phyloP scores from a whole-genome alignment of 1,140 invertebrate genomes.

The Bradynema listronoti region DNA sequence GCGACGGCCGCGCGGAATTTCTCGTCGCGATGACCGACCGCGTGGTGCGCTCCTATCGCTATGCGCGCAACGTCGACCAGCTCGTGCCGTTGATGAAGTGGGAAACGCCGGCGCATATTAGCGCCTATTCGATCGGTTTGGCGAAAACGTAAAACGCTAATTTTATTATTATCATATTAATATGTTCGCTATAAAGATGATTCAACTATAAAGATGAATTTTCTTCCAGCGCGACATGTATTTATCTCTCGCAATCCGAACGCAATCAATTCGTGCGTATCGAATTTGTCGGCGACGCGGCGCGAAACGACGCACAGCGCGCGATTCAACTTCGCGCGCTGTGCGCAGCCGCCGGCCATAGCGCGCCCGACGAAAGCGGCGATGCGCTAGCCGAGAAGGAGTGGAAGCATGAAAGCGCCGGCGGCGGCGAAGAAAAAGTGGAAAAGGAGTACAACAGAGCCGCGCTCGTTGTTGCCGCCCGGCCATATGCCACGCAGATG shows the following conservation, averaged over 20 bases:
- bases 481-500: constrained; percentile 19
- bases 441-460: constrained; percentile 19
- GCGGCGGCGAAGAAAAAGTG: constrained; percentile 6
- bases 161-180: background rate
- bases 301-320: background rate
- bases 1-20: constrained; percentile 39
- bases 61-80: constrained; percentile 11
- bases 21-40: constrained; percentile 52
- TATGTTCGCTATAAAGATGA: background rate
- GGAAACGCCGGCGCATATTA: constrained; percentile 49
- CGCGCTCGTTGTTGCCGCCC: constrained; percentile 20
- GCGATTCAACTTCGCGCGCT: background rate
- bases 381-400: background rate
- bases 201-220: too few species aligned
- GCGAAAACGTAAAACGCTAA: background rate
- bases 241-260: constrained; percentile 26
- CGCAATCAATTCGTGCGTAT: constrained; percentile 30
- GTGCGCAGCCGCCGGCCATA: background rate
- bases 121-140: constrained; percentile 40
- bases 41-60: constrained; percentile 50
- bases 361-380: too few species aligned
- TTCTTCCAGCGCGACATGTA: background rate
- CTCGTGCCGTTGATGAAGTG: constrained; percentile 44
- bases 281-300: constrained; percentile 25
- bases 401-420: constrained; percentile 5